Conservation (phyloP, 2,888 invertebrate genomes). For the Heliothis peltigera region DNA sequence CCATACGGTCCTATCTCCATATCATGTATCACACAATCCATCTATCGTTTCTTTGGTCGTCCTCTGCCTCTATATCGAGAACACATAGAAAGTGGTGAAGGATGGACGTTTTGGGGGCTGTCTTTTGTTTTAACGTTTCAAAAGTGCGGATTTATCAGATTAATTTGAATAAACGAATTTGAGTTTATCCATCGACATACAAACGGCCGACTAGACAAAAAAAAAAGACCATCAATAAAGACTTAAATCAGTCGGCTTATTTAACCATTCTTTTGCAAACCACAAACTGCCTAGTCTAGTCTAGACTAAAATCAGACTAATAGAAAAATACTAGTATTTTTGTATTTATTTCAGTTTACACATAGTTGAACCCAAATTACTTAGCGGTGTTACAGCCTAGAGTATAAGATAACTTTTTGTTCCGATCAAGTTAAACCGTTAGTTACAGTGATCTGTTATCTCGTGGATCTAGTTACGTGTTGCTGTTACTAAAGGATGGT, state of each 20-base stretch:
- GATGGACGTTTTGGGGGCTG: too few relatives aligned
- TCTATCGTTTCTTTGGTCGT: too few relatives aligned
- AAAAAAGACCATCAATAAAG: background rate
- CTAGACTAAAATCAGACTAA: too few relatives aligned
- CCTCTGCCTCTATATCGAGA: too few relatives aligned
- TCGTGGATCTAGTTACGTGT: conserved; percentile 36
- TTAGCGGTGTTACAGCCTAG: conserved; percentile 13
- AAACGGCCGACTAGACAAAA: background rate
- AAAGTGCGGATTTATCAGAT: too few relatives aligned
- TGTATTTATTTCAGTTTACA: conserved; percentile 12
- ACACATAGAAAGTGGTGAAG: too few relatives aligned
- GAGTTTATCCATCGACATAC: too few relatives aligned
- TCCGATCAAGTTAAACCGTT: conserved; percentile 33
- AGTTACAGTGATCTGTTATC: conserved; percentile 38
- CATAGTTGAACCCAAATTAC: conserved; percentile 28
- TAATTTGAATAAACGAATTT: too few relatives aligned
- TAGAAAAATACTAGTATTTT: too few relatives aligned
- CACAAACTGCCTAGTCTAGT: background rate
- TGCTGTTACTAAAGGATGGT: conserved; percentile 32
- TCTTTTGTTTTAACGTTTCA: too few relatives aligned
- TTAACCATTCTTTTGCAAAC: conserved; percentile 1
- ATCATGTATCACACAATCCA: too few relatives aligned
- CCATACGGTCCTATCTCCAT: too few relatives aligned
- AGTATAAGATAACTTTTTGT: conserved; percentile 37
- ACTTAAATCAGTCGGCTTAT: conserved; percentile 1